These are phyloP conservation scores for Aurelia aurita complex sp. Pacific DNA, from an alignment of 30 jellyfish, hydroid and myxozoan species.

Conservation along the genomic window DNA sequence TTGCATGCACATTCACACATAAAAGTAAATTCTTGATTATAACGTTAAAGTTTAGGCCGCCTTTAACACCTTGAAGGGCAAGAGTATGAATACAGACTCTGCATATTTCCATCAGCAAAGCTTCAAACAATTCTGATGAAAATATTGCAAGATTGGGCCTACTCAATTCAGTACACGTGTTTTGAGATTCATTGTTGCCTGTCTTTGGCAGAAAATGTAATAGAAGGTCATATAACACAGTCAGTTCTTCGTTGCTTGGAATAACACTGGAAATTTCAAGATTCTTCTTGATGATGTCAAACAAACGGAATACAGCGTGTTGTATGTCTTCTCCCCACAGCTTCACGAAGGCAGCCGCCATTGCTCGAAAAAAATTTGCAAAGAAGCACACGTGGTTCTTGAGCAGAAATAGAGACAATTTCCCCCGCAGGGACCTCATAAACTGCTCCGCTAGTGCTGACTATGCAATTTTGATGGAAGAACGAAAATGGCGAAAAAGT, in stretches of 20 bases:
- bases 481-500: conserved; percentile 62
- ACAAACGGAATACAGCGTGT: not conserved
- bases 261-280: not conserved
- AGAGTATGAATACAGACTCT: not conserved
- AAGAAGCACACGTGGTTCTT: not conserved
- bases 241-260: conserved; percentile 17
- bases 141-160: not conserved
- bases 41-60: not conserved
- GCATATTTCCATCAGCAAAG: not conserved
- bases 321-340: not conserved
- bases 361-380: not conserved
- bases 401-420: conserved; percentile 8
- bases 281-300: not conserved
- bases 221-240: not conserved
- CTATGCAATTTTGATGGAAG: not conserved
- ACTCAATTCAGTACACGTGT: no score
- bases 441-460: not conserved
- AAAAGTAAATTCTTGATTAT: not conserved
- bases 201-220: not conserved
- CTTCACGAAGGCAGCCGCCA: conserved; percentile 4
- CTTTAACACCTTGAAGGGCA: not conserved
- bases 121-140: not conserved
- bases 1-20: not conserved
- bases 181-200: no score
- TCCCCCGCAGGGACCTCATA: conserved; percentile 20